Evolutionary conservation across 2,113 vertebrate genomes (phyloP), one percentile per base, ranked within the genome.

Genomic region (Python bivittatus): DNA sequence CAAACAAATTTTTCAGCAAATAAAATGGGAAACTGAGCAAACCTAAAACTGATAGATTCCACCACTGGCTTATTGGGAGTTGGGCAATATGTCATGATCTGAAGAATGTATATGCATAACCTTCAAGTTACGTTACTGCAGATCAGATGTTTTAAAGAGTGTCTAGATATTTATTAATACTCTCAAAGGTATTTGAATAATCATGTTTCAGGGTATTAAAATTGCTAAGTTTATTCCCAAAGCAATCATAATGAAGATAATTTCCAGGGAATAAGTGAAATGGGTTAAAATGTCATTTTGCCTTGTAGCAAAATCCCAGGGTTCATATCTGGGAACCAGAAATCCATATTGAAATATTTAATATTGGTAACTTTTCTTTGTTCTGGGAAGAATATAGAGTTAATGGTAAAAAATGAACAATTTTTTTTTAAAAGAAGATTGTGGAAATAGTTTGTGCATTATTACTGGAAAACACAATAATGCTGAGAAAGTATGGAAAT

Each of bases 401-500:
- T 33, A 48, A 0, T 56, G 60, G 7, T 44, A 3, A 84, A 27
- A 93, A 94, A 93, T 68, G 86, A 60, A 38, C 6, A 38, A 38
- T 72, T 2, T 57, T 56, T 79, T 1, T 0, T 0, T 93, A 8
- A 11, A 88, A 48, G 13, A 90, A 94, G 93, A 88, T 54, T 0
- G 13, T 88, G 11, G 56, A 54, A 84, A 91, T 48, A 64, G 48
- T 85, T 88, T 3, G 25, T 29, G 0, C 90, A 6, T 88, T 90
- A 42, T 6, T 91, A 86, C 1, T 6, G 23, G 17, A 10, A 60
- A 2, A 89, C 12, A 52, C 44, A 64, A 23, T 88, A 56, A 58
- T 86, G 92, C 2, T 83, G 89, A 57, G 0, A 88, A 92, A 95
- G 93, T 38, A 56, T 61, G 60, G 84, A 93, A 91, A 93, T 91